phyloP scores from a whole-genome alignment of 2,797 vertebrate genomes.

The Euthynnus affinis region DNA sequence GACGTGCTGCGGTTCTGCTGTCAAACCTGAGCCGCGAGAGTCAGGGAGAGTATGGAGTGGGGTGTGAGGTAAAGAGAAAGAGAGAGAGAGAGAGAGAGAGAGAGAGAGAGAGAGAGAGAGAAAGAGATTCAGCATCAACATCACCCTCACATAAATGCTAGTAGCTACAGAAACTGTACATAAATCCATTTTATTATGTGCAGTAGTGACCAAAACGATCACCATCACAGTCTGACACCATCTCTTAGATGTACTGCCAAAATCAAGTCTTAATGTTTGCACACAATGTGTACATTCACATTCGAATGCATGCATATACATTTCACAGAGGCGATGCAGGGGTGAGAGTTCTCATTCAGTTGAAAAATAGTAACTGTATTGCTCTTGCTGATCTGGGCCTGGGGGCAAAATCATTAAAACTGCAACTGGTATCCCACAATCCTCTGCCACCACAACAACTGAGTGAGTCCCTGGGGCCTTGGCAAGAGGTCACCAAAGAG shows the following conservation, averaged over 20 bases:
- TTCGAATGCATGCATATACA: slow-evolving; percentile 22
- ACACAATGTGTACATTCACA: slow-evolving; percentile 3
- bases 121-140: slow-evolving; percentile 23
- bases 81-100: slow-evolving; percentile 11
- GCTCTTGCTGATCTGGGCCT: slow-evolving; percentile 69
- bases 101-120: slow-evolving; percentile 22
- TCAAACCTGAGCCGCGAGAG: slow-evolving; percentile 32
- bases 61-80: slow-evolving; percentile 1
- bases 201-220: neutral
- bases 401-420: slow-evolving; percentile 79
- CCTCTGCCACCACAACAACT: slow-evolving; percentile 70
- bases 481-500: slow-evolving; percentile 66
- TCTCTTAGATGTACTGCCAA: slow-evolving; percentile 11
- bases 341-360: slow-evolving; percentile 48
- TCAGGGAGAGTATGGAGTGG: neutral
- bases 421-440: slow-evolving; percentile 73
- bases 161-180: neutral
- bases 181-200: neutral
- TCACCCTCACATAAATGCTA: neutral
- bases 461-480: slow-evolving; percentile 63
- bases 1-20: slow-evolving; percentile 55
- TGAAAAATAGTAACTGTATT: slow-evolving; percentile 63
- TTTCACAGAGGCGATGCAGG: slow-evolving; percentile 38
- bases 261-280: slow-evolving; percentile 22
- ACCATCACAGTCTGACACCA: neutral